Evolutionary conservation across 2,888 invertebrate species (phyloP), one percentile per base, ranked within the genome.

Genomic region (Stenotaenia linearis): DNA sequence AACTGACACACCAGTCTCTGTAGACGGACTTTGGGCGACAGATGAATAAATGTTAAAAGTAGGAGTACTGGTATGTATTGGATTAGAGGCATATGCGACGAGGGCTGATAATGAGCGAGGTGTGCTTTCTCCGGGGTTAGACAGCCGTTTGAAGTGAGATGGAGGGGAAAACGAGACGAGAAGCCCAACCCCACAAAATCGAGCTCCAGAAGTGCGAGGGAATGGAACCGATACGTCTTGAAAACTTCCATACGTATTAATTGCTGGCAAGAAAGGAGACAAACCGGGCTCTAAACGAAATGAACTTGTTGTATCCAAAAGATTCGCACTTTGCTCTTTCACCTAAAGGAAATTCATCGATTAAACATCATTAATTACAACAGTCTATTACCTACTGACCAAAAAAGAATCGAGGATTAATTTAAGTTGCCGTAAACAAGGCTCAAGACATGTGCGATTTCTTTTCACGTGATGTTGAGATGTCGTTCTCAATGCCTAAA

Each of bases 151-250:
- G 83, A 86, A 90, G 90, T 79, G 85, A 5, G 92, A 89, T 0
- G 92, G 91, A 78, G 94, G 90, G 77, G 92, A 92, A 87, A 97
- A 97, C 82, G 93, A 93, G 0, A 96, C 95, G 80, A 98, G 87
- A 79, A 91, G 90, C 89, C 94, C 94, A 25, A 93, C 93, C 30
- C 93, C 93, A 86, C 94, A 95, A 89, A 97, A 98, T 84, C 93
- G 92, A 0, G 96, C 97, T 0, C 97, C 97, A 10, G 95, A 96
- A 0, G 97, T 97, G 79, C 95, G 89, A 0, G 97, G 97, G 86
- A 96, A 98, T 0, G 97, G 97, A 83, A 98, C 93, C 85, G 93
- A 94, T 7, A 93, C 85, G 80, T 88, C 88, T 79, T 86, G 86
- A 82, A 85, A 85, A 69, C 84, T 84, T 12, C 85, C 84, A 79